phyloP scores from a whole-genome alignment of 2,113 vertebrate species.

The Ginglymostoma cirratum region DNA sequence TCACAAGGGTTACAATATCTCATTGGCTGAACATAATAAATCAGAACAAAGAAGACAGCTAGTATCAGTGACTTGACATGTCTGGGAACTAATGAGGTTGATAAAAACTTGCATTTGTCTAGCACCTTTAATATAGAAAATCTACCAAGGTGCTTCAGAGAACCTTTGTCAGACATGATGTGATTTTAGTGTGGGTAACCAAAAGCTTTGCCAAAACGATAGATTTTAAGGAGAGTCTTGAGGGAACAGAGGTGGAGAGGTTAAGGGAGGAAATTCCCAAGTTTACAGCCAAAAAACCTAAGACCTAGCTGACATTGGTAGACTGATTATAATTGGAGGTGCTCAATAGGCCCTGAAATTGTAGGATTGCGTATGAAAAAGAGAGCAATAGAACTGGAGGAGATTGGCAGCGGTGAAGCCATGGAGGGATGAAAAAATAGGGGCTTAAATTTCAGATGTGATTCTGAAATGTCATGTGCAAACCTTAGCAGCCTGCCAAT shows the following conservation, averaged over 20 bases:
- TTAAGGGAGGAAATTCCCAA: background rate
- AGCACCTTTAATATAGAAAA: background rate
- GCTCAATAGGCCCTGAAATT: background rate
- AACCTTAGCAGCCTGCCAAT: background rate
- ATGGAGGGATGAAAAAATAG: background rate
- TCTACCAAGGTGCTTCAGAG: background rate
- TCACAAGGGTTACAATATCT: background rate
- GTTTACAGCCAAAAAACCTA: background rate
- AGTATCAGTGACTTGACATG: background rate
- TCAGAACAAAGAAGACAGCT: background rate
- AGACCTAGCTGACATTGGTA: background rate
- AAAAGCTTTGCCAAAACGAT: background rate
- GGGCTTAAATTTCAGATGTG: background rate
- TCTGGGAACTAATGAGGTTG: background rate
- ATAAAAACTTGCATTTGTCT: background rate
- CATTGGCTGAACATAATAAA: background rate
- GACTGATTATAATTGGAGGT: background rate
- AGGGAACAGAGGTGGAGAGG: background rate
- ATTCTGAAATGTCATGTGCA: background rate
- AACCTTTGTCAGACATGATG: background rate
- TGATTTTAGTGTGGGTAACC: background rate
- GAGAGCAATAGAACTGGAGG: background rate
- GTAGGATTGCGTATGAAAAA: background rate
- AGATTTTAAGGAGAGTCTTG: background rate
- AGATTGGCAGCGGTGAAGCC: background rate